phyloP scores from a whole-genome alignment of 2,113 vertebrate genomes.

The Myrmecophaga tridactyla region DNA sequence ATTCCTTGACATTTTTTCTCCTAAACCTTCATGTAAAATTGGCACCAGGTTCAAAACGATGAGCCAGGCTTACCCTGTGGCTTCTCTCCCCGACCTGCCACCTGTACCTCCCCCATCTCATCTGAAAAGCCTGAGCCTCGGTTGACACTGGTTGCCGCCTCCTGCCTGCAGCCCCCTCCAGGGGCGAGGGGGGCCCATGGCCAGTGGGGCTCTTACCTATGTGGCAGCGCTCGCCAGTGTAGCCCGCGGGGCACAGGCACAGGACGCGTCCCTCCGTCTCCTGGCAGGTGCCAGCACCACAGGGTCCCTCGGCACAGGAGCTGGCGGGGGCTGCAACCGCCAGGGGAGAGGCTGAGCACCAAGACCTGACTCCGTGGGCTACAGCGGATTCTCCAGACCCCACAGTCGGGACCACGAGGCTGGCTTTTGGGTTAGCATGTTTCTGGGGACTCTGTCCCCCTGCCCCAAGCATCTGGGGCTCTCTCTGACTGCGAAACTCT shows the following conservation, averaged over 20 bases:
- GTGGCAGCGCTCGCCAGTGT: conserved; percentile 67
- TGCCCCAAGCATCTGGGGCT: too few species aligned
- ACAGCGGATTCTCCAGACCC: background rate
- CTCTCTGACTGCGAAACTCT: background rate
- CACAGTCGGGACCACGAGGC: background rate
- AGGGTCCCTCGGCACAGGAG: conserved; percentile 80
- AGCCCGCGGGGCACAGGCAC: conserved; percentile 77
- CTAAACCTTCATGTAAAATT: background rate
- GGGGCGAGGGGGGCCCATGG: background rate
- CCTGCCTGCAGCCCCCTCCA: background rate
- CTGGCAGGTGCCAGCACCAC: conserved; percentile 79
- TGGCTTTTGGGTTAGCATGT: background rate
- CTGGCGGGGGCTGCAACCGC: conserved; percentile 57
- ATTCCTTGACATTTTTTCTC: background rate
- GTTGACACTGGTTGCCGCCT: background rate
- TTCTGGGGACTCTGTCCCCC: background rate
- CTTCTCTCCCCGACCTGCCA: fast-evolving
- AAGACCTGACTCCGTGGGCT: background rate
- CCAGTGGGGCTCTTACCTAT: conserved; percentile 71
- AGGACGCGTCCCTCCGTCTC: conserved; percentile 65
- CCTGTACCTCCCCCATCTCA: background rate
- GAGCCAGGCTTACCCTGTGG: fast-evolving
- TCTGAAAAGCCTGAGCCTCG: background rate
- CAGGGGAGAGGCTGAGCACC: background rate
- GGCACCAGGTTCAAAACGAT: background rate